phyloP scores from a whole-genome alignment of 2,797 vertebrate species.

The Petrocephalus schoutedeni region DNA sequence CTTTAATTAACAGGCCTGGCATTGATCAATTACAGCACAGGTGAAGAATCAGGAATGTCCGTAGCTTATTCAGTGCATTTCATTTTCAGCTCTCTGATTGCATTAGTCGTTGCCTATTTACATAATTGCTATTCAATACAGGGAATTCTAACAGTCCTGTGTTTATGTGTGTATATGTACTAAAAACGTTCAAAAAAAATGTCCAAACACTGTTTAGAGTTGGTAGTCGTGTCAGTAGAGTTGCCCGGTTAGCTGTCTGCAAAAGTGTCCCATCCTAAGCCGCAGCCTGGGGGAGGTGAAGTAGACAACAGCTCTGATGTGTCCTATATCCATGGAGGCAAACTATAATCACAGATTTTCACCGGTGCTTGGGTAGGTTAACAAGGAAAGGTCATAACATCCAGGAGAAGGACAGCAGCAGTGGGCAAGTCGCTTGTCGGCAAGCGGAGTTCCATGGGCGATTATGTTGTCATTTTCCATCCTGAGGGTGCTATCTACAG shows the following conservation, averaged over 20 bases:
- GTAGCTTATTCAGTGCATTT: neutral
- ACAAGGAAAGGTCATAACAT: neutral
- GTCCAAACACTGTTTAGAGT: neutral
- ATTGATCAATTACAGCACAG: conserved; percentile 51
- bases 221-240: neutral
- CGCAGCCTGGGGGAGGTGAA: neutral
- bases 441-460: neutral
- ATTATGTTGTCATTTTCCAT: neutral
- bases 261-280: neutral
- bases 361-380: neutral
- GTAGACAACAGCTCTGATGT: neutral
- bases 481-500: neutral
- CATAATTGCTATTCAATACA: neutral
- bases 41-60: conserved; percentile 36
- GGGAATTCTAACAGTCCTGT: neutral
- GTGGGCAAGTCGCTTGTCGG: neutral
- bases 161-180: neutral
- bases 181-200: neutral
- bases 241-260: neutral
- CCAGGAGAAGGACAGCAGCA: neutral
- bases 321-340: neutral
- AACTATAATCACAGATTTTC: neutral
- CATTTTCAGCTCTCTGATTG: neutral
- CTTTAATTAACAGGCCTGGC: conserved; percentile 53
- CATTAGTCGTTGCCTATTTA: neutral